Evolutionary conservation across 2,113 vertebrate species (phyloP).

Genomic region (Sphaerodactylus townsendi): DNA sequence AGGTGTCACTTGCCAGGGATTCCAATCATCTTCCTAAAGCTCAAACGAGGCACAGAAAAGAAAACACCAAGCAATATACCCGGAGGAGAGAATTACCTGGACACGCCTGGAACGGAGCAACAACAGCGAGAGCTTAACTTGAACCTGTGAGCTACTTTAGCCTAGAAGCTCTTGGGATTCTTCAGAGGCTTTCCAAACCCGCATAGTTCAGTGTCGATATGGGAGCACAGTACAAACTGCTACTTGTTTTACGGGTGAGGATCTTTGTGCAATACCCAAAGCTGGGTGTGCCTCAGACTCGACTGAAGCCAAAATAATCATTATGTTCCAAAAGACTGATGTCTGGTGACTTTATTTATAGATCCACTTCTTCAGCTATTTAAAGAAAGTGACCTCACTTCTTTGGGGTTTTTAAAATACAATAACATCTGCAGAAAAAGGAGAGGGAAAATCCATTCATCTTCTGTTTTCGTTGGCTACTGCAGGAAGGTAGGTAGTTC

Average conservation of each 20-base stretch:
- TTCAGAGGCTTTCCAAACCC: constrained; percentile 34
- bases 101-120: too few species aligned
- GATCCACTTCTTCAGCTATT: constrained; percentile 73
- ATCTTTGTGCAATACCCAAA: constrained; percentile 68
- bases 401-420: constrained; percentile 9
- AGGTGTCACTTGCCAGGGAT: background rate
- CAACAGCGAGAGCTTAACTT: background rate
- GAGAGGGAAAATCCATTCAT: background rate
- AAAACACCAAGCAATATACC: background rate
- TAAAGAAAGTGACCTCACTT: constrained; percentile 62
- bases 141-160: background rate
- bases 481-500: background rate
- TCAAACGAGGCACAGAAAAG: background rate
- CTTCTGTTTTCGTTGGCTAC: background rate
- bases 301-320: constrained; percentile 69
- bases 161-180: background rate
- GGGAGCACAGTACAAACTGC: constrained; percentile 24
- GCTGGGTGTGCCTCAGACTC: constrained; percentile 71
- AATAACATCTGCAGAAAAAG: background rate
- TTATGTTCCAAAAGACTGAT: constrained; percentile 71
- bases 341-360: constrained; percentile 73
- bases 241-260: constrained; percentile 66
- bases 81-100: fast-evolving
- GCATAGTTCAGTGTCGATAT: constrained; percentile 30
- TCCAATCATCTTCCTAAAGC: background rate